phyloP scores from a whole-genome alignment of 2,888 invertebrate genomes.

The Ganaspis brasiliensis region DNA sequence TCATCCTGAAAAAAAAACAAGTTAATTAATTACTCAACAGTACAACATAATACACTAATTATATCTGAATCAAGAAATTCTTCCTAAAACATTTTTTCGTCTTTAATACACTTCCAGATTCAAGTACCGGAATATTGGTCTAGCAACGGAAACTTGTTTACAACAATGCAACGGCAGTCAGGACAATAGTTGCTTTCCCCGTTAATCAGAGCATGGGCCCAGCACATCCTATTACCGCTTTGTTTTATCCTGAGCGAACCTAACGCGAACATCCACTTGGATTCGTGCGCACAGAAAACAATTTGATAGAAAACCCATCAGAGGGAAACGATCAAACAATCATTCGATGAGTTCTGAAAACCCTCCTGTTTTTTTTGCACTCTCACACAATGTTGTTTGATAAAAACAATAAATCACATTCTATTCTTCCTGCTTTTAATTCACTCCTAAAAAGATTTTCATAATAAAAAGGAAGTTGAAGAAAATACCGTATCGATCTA shows the following conservation, averaged over 20 bases:
- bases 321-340: not conserved
- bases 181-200: conserved; percentile 42
- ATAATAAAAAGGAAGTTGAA: too few relatives aligned
- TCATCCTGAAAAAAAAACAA: too few relatives aligned
- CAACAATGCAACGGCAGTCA: conserved; percentile 20
- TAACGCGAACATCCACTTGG: not conserved
- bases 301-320: conserved; percentile 3
- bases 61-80: too few relatives aligned
- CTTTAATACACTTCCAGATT: conserved; percentile 11
- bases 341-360: too few relatives aligned
- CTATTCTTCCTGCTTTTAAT: not conserved
- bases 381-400: too few relatives aligned
- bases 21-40: too few relatives aligned
- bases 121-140: conserved; percentile 10
- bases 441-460: too few relatives aligned
- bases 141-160: conserved; percentile 15
- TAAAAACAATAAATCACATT: too few relatives aligned
- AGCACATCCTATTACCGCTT: not conserved
- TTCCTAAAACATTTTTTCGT: too few relatives aligned
- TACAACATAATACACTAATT: too few relatives aligned
- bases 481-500: too few relatives aligned
- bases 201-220: conserved; percentile 31
- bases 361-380: too few relatives aligned
- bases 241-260: not conserved
- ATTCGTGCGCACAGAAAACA: not conserved